Evolutionary conservation across 1,140 invertebrate species (phyloP).

Genomic region (Scaptomyza pallida): DNA sequence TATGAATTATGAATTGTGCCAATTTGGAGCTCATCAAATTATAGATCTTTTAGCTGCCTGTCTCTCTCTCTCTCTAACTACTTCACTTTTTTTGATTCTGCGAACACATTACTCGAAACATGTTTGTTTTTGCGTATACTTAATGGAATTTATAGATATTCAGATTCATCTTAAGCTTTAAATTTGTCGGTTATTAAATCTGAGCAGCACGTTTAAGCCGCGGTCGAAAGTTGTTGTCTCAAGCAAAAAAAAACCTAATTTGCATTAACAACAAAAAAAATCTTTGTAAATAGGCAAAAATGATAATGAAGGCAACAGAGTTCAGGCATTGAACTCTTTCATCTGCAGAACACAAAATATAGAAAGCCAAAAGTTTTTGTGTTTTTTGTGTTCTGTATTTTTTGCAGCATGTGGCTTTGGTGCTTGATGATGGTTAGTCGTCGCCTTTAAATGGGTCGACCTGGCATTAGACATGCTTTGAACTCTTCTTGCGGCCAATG

Average conservation of each 20-base stretch:
- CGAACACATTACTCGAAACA: neutral
- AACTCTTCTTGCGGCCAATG: constrained; percentile 35
- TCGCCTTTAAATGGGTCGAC: constrained; percentile 42
- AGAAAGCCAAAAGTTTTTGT: constrained; percentile 16
- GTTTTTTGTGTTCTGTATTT: neutral
- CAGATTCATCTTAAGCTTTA: no score
- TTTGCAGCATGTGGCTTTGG: constrained; percentile 19
- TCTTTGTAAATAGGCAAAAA: constrained; percentile 35
- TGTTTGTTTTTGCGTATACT: no score
- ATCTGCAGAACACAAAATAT: constrained; percentile 6
- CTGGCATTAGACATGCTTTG: constrained; percentile 48
- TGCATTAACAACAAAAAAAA: constrained; percentile 1
- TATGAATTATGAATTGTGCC: no score
- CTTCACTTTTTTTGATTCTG: neutral
- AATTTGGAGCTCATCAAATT: no score
- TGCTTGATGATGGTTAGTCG: no score
- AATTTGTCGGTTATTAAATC: no score
- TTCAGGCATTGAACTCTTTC: constrained; percentile 41
- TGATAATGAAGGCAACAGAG: constrained; percentile 46
- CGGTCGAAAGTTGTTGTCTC: no score
- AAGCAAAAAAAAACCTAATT: no score
- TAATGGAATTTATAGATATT: no score
- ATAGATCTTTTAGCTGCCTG: no score
- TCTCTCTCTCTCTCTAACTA: no score
- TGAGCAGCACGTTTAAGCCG: no score